Evolutionary conservation across 2,797 vertebrate species (phyloP).

Genomic region (Urocyon cinereoargenteus): DNA sequence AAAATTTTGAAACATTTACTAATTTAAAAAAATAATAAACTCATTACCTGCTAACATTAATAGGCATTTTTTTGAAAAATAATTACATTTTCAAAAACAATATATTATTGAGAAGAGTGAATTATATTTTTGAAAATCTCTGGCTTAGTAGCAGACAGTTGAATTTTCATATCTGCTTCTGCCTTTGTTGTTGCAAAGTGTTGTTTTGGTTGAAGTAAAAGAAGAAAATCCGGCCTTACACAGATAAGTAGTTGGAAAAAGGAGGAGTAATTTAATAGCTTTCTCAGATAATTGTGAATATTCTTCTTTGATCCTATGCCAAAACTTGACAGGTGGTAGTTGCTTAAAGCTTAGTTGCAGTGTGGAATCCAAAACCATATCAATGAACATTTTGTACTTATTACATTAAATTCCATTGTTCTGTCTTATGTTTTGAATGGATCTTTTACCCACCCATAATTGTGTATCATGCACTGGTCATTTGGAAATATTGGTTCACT

Average conservation of each 20-base stretch:
- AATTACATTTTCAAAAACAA: constrained; percentile 16
- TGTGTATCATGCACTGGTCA: background rate
- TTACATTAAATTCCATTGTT: constrained; percentile 38
- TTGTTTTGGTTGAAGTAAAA: constrained; percentile 58
- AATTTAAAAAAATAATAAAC: constrained; percentile 31
- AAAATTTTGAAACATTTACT: background rate
- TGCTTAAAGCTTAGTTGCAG: constrained; percentile 50
- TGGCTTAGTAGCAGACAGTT: constrained; percentile 19
- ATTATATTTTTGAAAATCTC: constrained; percentile 8
- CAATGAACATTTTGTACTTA: constrained; percentile 39
- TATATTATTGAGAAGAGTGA: background rate
- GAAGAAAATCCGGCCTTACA: background rate
- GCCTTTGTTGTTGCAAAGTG: constrained; percentile 32
- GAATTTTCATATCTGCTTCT: constrained; percentile 44
- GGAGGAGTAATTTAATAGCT: background rate
- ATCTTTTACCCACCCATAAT: constrained; percentile 16
- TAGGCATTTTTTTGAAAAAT: constrained; percentile 3
- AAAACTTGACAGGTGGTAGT: constrained; percentile 49
- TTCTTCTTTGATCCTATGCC: constrained; percentile 38
- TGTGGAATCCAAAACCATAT: constrained; percentile 42
- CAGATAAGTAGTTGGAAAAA: constrained; percentile 39
- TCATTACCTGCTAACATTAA: background rate
- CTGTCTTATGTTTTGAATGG: constrained; percentile 23
- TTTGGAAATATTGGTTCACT: constrained; percentile 44
- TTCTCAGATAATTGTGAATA: constrained; percentile 34